A percentile compares a stretch with the other conserved stretches of the same genome.
Evolutionary conservation across 2,113 vertebrate genomes (phyloP).

Genomic region (Anthoscopus minutus): DNA sequence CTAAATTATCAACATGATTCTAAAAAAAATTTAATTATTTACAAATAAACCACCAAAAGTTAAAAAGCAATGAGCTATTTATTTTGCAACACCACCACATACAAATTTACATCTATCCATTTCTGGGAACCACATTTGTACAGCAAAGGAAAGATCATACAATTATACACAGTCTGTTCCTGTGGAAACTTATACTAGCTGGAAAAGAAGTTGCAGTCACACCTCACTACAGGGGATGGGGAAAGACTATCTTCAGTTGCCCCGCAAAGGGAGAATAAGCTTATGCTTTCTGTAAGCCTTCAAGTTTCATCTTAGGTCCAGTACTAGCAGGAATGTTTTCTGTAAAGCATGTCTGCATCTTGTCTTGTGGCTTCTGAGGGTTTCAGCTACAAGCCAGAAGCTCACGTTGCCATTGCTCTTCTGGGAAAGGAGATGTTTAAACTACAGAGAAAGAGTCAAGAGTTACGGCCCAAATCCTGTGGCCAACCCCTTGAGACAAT

Average conservation of each 20-base stretch:
- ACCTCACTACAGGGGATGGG: fast-evolving
- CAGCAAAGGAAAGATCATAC: not conserved
- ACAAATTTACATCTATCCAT: not conserved
- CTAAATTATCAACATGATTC: not conserved
- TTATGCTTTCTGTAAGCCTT: not conserved
- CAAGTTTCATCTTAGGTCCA: not conserved
- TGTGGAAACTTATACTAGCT: not conserved
- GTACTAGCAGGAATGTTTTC: not conserved
- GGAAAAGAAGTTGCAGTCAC: not conserved
- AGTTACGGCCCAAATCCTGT: not conserved
- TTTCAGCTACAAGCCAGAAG: not conserved
- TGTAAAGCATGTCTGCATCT: not conserved
- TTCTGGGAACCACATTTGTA: not conserved
- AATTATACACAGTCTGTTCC: not conserved
- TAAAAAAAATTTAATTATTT: not conserved
- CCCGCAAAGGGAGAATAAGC: not conserved
- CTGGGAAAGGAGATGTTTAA: not conserved
- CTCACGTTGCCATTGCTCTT: fast-evolving
- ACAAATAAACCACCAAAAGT: not conserved
- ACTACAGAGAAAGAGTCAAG: not conserved
- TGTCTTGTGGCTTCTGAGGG: not conserved
- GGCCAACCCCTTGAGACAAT: not conserved
- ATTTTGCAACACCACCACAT: not conserved
- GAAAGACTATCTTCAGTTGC: not conserved
- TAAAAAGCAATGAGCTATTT: not conserved